A percentile compares a stretch with the other conserved stretches of the same genome.
These are phyloP conservation scores for Dysidea cf. avara DNA, from an alignment of 37 sponge, comb jelly and placozoan genomes.

Conservation along the genomic window DNA sequence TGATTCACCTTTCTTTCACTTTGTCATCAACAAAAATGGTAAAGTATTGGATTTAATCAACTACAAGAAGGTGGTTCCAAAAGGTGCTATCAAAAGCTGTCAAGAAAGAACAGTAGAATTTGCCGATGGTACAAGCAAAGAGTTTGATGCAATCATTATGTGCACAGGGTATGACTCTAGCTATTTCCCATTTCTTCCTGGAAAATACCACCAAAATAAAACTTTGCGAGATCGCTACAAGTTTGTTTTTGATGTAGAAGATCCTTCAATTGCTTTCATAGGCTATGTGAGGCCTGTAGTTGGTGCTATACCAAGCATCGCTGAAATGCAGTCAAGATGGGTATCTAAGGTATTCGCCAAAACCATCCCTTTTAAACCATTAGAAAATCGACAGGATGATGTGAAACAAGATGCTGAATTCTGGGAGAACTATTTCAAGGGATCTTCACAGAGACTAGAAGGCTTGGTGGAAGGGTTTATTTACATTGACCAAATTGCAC, in stretches of 20 bases:
- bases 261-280: constrained; percentile 78
- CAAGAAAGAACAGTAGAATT: constrained; percentile 62
- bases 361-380: constrained; percentile 35
- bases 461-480: constrained; percentile 73
- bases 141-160: constrained; percentile 76
- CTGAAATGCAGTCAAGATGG: constrained; percentile 89
- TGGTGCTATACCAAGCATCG: constrained; percentile 71
- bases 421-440: constrained; percentile 62
- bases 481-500: constrained; percentile 77
- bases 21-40: constrained; percentile 75
- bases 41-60: constrained; percentile 69
- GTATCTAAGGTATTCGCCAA: constrained; percentile 69
- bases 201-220: constrained; percentile 34
- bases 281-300: constrained; percentile 83
- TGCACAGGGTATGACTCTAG: constrained; percentile 60
- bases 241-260: constrained; percentile 74
- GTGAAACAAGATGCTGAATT: constrained; percentile 37
- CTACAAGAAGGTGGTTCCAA: constrained; percentile 72
- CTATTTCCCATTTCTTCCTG: constrained; percentile 61
- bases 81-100: constrained; percentile 51
- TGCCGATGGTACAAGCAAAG: constrained; percentile 52
- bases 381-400: constrained; percentile 37
- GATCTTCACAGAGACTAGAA: constrained; percentile 43
- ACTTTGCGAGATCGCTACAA: constrained; percentile 66
- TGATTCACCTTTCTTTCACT: constrained; percentile 56